Conservation (phyloP, 2,888 invertebrate genomes). For the Orchesellides sinensis region DNA sequence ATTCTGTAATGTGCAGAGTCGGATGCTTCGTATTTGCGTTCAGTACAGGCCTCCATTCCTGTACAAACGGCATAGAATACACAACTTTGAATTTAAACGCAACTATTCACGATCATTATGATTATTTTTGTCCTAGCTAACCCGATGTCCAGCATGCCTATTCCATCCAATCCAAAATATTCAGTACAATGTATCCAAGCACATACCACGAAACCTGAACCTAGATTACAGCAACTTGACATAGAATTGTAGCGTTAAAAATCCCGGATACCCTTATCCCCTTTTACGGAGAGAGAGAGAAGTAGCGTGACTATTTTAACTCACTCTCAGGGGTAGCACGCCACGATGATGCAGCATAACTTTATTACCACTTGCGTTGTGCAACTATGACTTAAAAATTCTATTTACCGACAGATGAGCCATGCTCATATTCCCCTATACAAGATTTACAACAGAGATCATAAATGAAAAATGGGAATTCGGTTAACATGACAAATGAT, state of each 20-base stretch:
- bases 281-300: constrained; percentile 6
- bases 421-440: constrained; percentile 59
- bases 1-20: no score
- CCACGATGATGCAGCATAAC: constrained; percentile 67
- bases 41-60: no score
- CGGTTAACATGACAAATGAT: constrained; percentile 74
- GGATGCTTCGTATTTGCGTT: no score
- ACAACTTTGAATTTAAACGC: no score
- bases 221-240: no score
- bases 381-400: constrained; percentile 40
- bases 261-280: constrained; percentile 41
- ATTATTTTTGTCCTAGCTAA: no score
- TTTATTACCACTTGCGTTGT: constrained; percentile 58
- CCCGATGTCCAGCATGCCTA: no score
- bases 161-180: no score
- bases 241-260: neutral
- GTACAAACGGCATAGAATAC: no score
- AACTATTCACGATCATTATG: no score
- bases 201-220: no score
- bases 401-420: constrained; percentile 50
- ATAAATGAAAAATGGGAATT: constrained; percentile 73
- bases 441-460: constrained; percentile 47
- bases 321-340: constrained; percentile 56
- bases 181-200: no score
- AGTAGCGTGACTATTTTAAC: constrained; percentile 62